These are phyloP conservation scores for Lepidochrysops patricia DNA, from an alignment of 2,888 invertebrate species.

Conservation along the genomic window DNA sequence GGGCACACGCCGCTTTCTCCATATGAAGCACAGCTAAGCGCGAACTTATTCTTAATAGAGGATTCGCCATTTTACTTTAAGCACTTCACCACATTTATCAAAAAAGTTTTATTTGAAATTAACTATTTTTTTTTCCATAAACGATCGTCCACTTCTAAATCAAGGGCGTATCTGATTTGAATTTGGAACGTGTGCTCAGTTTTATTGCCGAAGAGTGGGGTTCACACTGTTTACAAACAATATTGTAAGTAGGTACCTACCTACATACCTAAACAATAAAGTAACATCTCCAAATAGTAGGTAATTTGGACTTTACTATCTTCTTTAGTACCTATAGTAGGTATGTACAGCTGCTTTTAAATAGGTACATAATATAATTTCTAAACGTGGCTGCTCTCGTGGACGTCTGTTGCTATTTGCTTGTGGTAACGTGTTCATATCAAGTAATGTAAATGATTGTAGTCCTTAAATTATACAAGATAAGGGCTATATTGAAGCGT, in stretches of 20 bases:
- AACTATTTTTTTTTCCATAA: not conserved
- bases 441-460: not conserved
- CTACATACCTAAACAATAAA: not conserved
- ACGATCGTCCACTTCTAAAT: not conserved
- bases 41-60: slow-evolving; percentile 56
- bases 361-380: not conserved
- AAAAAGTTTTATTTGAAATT: not conserved
- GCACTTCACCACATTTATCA: not conserved
- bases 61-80: slow-evolving; percentile 56
- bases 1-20: slow-evolving; percentile 49
- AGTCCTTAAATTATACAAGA: not conserved
- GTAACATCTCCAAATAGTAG: not conserved
- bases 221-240: slow-evolving; percentile 35
- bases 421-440: not conserved
- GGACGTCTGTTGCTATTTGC: not conserved
- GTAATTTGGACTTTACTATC: not conserved
- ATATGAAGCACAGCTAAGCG: slow-evolving; percentile 44
- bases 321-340: not conserved
- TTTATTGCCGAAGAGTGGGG: slow-evolving; percentile 46
- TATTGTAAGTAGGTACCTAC: no score
- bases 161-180: slow-evolving; percentile 38
- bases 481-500: not conserved
- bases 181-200: slow-evolving; percentile 41
- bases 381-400: not conserved
- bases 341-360: not conserved